Conservation (phyloP, 2,797 vertebrate species). For the Lerista edwardsae region DNA sequence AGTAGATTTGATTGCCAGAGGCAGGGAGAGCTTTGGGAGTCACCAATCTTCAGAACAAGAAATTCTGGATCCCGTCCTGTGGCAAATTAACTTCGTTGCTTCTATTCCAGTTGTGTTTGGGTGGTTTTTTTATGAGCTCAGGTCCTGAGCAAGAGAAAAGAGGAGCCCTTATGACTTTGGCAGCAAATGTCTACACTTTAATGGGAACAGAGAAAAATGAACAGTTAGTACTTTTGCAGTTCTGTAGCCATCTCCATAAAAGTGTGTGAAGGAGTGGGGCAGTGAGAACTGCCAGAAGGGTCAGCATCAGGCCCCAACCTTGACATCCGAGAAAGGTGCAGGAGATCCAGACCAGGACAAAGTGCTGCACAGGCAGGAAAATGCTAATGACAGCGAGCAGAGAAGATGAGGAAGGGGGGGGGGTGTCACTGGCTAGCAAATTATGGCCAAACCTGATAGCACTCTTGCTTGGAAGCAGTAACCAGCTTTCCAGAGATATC, state of each 20-base stretch:
- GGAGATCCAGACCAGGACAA: background rate
- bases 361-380: background rate
- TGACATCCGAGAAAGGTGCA: background rate
- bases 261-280: background rate
- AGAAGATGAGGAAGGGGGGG: background rate
- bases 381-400: background rate
- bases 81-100: conserved; percentile 1
- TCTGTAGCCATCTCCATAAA: background rate
- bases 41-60: conserved; percentile 9
- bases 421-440: background rate
- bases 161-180: conserved; percentile 24
- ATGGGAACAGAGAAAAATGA: conserved; percentile 29
- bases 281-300: background rate
- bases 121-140: conserved; percentile 20
- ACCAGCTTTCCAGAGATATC: too few relatives aligned
- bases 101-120: conserved; percentile 19
- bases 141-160: background rate
- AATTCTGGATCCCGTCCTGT: background rate
- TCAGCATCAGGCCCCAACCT: background rate
- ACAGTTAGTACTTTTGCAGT: background rate
- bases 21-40: conserved; percentile 12
- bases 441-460: background rate
- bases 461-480: too few relatives aligned
- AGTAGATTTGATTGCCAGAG: background rate
- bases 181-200: background rate